A percentile compares a stretch with the other conserved stretches of the same genome.
Conservation (phyloP, 2,113 vertebrate genomes). For the Rallus limicola region DNA sequence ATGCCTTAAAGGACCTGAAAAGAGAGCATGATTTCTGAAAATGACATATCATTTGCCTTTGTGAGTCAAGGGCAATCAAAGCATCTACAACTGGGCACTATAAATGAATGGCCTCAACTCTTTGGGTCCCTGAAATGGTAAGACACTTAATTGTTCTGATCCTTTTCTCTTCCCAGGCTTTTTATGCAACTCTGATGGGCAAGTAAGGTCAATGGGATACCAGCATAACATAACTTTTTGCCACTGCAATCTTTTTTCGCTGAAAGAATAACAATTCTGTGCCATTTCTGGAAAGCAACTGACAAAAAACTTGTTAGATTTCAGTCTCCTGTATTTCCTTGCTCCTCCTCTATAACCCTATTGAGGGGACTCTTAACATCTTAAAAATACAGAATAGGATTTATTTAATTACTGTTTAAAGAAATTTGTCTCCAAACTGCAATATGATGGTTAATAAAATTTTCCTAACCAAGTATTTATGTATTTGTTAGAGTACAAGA, state of each 20-base stretch:
- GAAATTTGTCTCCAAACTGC: neutral
- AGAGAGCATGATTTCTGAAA: neutral
- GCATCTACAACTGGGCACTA: neutral
- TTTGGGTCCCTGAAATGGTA: neutral
- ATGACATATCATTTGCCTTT: neutral
- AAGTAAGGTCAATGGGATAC: neutral
- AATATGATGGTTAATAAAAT: neutral
- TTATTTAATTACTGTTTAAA: neutral
- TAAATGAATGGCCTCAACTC: neutral
- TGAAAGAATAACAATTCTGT: neutral
- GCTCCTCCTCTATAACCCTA: neutral
- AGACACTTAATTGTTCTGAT: neutral
- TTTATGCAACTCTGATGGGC: neutral
- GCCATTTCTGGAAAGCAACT: neutral
- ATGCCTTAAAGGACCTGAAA: neutral
- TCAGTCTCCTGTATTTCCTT: neutral
- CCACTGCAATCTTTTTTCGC: neutral
- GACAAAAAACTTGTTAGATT: neutral
- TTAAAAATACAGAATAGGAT: neutral
- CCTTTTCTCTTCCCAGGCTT: neutral
- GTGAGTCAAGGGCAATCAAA: rapidly evolving
- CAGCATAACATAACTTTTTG: neutral
- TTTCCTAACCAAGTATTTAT: neutral
- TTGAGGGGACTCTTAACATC: neutral
- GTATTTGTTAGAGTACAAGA: neutral